phyloP scores from a whole-genome alignment of 2,113 vertebrate genomes.

The Catharus fuscescens region DNA sequence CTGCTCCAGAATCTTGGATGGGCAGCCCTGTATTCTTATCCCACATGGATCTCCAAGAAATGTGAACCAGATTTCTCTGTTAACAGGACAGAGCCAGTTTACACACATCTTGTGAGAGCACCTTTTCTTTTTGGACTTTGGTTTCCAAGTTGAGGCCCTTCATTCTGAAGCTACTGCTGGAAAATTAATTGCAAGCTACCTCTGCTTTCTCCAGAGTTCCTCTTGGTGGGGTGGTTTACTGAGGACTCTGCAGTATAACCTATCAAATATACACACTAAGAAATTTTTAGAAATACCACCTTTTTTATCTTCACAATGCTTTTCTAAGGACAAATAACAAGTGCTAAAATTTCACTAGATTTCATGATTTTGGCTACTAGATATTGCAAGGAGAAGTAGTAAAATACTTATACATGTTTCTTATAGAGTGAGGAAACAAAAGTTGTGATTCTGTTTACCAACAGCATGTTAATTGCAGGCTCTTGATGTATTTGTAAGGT shows the following conservation, averaged over 20 bases:
- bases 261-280: not conserved
- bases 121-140: not conserved
- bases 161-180: not conserved
- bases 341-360: not conserved
- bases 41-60: not conserved
- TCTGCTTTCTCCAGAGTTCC: not conserved
- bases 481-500: conserved; percentile 18
- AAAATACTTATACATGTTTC: not conserved
- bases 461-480: not conserved
- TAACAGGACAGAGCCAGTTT: not conserved
- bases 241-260: not conserved
- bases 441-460: conserved; percentile 1
- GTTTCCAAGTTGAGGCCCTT: not conserved
- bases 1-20: not conserved
- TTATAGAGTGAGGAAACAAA: not conserved
- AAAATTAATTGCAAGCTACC: not conserved
- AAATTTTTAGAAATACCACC: not conserved
- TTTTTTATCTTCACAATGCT: not conserved
- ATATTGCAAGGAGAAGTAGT: not conserved
- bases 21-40: not conserved
- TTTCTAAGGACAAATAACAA: not conserved
- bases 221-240: not conserved
- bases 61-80: not conserved
- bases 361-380: not conserved
- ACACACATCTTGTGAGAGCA: not conserved